phyloP scores from a whole-genome alignment of 2,113 vertebrate genomes.

The Tretioscincus oriximinensis region DNA sequence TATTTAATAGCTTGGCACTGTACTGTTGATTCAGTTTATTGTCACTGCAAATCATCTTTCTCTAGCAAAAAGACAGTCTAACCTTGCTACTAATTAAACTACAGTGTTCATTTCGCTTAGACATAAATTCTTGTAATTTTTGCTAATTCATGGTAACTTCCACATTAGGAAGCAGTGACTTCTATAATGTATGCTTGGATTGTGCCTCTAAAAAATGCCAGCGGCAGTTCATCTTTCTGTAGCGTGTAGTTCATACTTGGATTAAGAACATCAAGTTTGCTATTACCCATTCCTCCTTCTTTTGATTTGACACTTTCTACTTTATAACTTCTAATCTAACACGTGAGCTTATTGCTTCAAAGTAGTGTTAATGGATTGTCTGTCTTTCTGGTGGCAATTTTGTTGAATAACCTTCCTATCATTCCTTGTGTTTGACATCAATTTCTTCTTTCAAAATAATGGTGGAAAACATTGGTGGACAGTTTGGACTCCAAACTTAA shows the following conservation, averaged over 20 bases:
- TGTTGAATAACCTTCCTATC: neutral
- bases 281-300: neutral
- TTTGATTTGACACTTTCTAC: neutral
- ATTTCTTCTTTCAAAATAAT: neutral
- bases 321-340: neutral
- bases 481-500: neutral
- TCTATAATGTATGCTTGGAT: constrained; percentile 39
- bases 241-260: neutral
- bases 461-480: neutral
- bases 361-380: neutral
- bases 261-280: constrained; percentile 3
- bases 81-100: constrained; percentile 54
- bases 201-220: constrained; percentile 24
- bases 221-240: constrained; percentile 13
- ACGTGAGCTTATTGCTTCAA: neutral
- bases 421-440: neutral
- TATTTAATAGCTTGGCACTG: constrained; percentile 47
- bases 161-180: constrained; percentile 52
- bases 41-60: constrained; percentile 54
- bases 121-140: constrained; percentile 52
- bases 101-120: constrained; percentile 47
- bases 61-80: constrained; percentile 56
- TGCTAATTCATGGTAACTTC: constrained; percentile 60
- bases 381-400: too few relatives aligned
- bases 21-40: constrained; percentile 51